Evolutionary conservation across 2,888 invertebrate genomes (phyloP).

Genomic region (Hoplodrina blanda): DNA sequence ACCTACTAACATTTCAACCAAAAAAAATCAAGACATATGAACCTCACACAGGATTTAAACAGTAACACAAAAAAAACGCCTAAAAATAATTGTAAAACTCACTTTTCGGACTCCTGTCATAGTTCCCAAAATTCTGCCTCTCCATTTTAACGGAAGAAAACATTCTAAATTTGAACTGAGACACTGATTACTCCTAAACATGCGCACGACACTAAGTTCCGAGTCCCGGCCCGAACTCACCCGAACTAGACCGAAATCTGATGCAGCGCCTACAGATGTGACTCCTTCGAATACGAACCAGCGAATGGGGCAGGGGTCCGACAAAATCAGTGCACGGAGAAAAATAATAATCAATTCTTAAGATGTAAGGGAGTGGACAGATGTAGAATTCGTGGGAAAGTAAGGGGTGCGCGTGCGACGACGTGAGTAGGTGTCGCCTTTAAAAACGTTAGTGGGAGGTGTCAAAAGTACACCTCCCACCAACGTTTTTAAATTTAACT

Average conservation of each 20-base stretch:
- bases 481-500: background rate
- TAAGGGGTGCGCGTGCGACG: constrained; percentile 44
- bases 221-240: constrained; percentile 25
- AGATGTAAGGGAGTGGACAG: constrained; percentile 61
- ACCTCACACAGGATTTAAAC: no score
- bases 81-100: constrained; percentile 17
- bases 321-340: constrained; percentile 50
- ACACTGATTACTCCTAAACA: constrained; percentile 28
- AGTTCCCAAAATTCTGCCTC: constrained; percentile 37
- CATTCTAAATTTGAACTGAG: constrained; percentile 19
- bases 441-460: background rate
- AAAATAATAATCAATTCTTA: constrained; percentile 33
- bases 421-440: constrained; percentile 49
- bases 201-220: constrained; percentile 39
- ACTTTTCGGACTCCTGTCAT: constrained; percentile 26
- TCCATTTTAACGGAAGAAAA: constrained; percentile 45
- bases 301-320: constrained; percentile 40
- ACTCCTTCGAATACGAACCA: constrained; percentile 18
- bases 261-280: constrained; percentile 42
- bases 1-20: no score
- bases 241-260: constrained; percentile 26
- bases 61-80: no score
- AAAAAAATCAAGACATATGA: no score
- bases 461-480: constrained; percentile 39
- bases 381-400: constrained; percentile 52